phyloP scores from a whole-genome alignment of 2,797 vertebrate species.

The Lepus townsendii region DNA sequence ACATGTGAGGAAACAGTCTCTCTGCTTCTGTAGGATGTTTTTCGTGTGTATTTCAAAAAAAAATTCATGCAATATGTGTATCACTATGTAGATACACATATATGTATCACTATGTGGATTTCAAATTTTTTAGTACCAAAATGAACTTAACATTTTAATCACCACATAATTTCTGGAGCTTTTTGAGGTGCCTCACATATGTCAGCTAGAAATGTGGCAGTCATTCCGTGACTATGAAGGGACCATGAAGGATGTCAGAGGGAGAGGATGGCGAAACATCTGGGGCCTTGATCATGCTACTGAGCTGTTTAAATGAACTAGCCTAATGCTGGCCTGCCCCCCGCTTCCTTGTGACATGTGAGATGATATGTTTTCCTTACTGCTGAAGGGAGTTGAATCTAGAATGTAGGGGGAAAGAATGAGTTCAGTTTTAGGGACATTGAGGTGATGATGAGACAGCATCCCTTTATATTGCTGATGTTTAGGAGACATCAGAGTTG shows the following conservation, averaged over 20 bases:
- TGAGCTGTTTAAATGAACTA: slow-evolving; percentile 50
- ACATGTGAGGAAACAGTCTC: background rate
- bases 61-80: no score
- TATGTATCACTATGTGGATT: no score
- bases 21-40: background rate
- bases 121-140: no score
- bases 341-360: slow-evolving; percentile 20
- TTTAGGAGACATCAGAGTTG: slow-evolving; percentile 1
- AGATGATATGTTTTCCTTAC: slow-evolving; percentile 12
- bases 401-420: background rate
- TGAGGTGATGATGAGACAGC: background rate
- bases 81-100: no score
- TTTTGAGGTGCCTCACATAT: no score
- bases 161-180: no score
- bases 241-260: background rate
- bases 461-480: background rate
- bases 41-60: background rate
- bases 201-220: background rate
- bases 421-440: background rate
- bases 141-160: no score
- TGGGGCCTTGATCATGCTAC: background rate
- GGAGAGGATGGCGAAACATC: background rate
- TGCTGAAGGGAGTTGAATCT: background rate
- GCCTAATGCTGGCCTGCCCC: background rate
- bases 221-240: background rate